Base-by-base conservation (phyloP, 2,797 vertebrate species). In the Brachyalestes nurse region DNA sequence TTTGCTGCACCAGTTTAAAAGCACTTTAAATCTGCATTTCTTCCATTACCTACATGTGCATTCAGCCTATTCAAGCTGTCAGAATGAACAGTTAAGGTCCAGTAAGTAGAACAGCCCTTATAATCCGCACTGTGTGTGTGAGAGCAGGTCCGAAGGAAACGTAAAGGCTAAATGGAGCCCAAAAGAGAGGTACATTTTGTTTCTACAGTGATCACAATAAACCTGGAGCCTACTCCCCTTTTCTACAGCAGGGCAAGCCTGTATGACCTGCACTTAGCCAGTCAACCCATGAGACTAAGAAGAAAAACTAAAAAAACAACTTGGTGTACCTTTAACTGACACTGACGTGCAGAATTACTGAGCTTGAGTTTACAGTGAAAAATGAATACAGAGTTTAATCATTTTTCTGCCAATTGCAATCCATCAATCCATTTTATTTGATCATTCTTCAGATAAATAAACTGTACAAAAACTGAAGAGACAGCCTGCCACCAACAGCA, bases 331-430 rank as follows among this genome's bases (percentile, higher is more conserved):
- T 51, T 70, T 70, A 49, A 28, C 47, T 51, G 21, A 6, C 47
- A 55, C 10, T 28, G 25, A 72, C 49, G n/a, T 70, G 55, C n/a
- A 61, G 55, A 66, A 71, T 45, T 64, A 7, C 17, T 55, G 12
- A 28, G 14, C 47, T n/a, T 71, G 38, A 45, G 34, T 34, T 40
- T 14, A 13, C 13, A 23, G 23, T 53, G 16, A 34, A 25, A 69
- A 69, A 70, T 60, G 47, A 75, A 75, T 6, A 55, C 34, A 14
- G n/a, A 71, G 34, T 42, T 60, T 53, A 16, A 75, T 75, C 53
- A 77, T 51, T 55, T 12, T 25, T 57, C 47, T 45, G 66, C 47
- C 58, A 23, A 14, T 5, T 45, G 17, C 38, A 47, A 51, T 65
- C 45, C 7, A 40, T 65, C 57, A 16, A 53, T 42, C 9, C 17